Evolutionary conservation across 2,888 invertebrate species (phyloP), one percentile per base, ranked within the genome.

Genomic region (Deroplatys truncata): DNA sequence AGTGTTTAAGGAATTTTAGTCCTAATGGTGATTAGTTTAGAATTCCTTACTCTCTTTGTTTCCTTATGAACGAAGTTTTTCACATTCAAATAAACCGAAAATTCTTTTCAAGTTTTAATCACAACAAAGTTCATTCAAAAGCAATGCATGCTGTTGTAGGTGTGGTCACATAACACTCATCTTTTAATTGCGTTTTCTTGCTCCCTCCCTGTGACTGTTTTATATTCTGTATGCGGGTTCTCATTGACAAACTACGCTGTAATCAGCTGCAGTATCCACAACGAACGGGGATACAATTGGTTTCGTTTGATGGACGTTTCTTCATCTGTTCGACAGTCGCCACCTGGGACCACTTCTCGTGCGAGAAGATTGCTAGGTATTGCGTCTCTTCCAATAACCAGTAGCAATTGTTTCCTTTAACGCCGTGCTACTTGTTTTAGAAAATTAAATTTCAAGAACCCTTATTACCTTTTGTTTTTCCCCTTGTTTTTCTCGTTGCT

Each of bases 281-380:
- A 35, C 28, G 82, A 86, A 82, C 82, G 28, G 35, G 83, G 83
- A 87, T 87, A 87, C 35, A 87, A 87, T 87, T 87, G 87, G 43
- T 87, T 87, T 28, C 87, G 87, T 87, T 87, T 87, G 87, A 87
- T 87, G 87, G 87, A 87, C 87, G 82, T 87, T 87, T 87, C 87
- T 87, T 87, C 87, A 87, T 86, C 86, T 86, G 9, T 82, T 86
- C 72, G 86, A 31, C 86, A 86, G 82, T 87, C 43, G n/a, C 28
- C 31, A 35, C 28, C 83, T 31, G 83, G 31, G 29, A 43, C 87
- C 87, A 82, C 87, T 82, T 87, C 56, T 72, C 20, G 20, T 72
- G 56, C 20, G 25, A 72, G 56, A 72, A 72, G 56, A 20, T 72
- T 72, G 56, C 20, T 72, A 72, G 56, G 56, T 72, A 20, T 25